Percentiles rank a stretch among this genome's conserved stretches.
Conservation (phyloP, 2,888 invertebrate genomes). For the Ephialtes manifestator region DNA sequence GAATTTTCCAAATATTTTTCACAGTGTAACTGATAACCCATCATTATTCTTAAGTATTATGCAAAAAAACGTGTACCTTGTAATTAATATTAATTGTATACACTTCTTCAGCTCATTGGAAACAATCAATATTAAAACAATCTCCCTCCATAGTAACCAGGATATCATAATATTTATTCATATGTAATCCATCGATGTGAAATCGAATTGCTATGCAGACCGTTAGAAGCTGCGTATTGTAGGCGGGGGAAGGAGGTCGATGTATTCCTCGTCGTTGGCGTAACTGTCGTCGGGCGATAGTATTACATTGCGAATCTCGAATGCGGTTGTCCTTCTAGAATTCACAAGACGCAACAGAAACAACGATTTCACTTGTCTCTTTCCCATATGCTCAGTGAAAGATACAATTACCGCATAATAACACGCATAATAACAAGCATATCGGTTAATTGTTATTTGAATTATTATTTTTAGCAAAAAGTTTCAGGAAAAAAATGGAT, state of each 20-base stretch:
- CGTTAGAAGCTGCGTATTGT: constrained; percentile 3
- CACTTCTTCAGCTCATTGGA: not conserved
- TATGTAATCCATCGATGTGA: constrained; percentile 23
- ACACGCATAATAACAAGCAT: too few species aligned
- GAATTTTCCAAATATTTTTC: too few species aligned
- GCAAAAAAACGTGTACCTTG: too few species aligned
- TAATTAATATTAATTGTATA: not conserved
- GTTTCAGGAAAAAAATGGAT: not conserved
- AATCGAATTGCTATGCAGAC: constrained; percentile 55
- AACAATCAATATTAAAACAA: constrained; percentile 13
- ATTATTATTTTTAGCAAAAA: not conserved
- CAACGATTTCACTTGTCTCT: constrained; percentile 45
- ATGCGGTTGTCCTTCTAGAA: constrained; percentile 72
- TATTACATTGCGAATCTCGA: constrained; percentile 69
- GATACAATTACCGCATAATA: not conserved
- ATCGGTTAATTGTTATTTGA: not conserved
- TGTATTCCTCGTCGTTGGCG: constrained; percentile 69
- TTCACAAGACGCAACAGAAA: constrained; percentile 50
- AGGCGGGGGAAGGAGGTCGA: constrained; percentile 29
- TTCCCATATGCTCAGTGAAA: constrained; percentile 5
- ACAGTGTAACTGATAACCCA: constrained; percentile 59
- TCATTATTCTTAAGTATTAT: not conserved
- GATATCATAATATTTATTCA: constrained; percentile 1
- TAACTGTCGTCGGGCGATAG: constrained; percentile 68
- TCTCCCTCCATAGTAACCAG: not conserved